A percentile compares a stretch with the other conserved stretches of the same genome.
Evolutionary conservation across 2,113 vertebrate genomes (phyloP).

Genomic region (Ancistrus triradiatus): DNA sequence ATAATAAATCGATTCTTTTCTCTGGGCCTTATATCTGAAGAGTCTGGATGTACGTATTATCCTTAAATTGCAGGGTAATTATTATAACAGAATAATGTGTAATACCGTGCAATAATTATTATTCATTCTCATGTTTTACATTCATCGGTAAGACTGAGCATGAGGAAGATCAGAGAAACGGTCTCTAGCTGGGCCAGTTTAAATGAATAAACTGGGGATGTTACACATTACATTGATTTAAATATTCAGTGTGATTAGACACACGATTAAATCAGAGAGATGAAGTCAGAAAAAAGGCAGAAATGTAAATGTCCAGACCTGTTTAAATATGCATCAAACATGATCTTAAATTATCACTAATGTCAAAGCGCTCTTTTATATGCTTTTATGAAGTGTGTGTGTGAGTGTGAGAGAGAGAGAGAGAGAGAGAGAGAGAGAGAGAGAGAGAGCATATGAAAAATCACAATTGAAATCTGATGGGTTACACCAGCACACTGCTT

Average conservation of each 20-base stretch:
- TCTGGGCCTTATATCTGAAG: too few species aligned
- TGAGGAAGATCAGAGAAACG: background rate
- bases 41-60: too few species aligned
- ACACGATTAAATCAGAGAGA: constrained; percentile 70
- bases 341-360: constrained; percentile 63
- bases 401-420: constrained; percentile 47
- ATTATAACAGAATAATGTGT: background rate
- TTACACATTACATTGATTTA: constrained; percentile 68
- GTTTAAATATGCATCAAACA: constrained; percentile 78
- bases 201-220: constrained; percentile 34
- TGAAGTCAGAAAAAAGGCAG: constrained; percentile 58
- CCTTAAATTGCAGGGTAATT: constrained; percentile 1
- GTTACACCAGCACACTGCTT: constrained; percentile 5
- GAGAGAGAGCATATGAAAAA: background rate
- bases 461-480: constrained; percentile 4
- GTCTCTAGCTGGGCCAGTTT: constrained; percentile 5
- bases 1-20: too few species aligned
- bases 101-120: background rate
- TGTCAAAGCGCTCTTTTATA: constrained; percentile 38
- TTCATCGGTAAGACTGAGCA: constrained; percentile 3
- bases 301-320: constrained; percentile 65
- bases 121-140: constrained; percentile 4
- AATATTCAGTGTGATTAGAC: constrained; percentile 72
- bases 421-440: constrained; percentile 26
- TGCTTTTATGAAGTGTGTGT: constrained; percentile 32